Conservation (phyloP, 2,888 invertebrate genomes). For the Galeopsomyia nigrocyanea region DNA sequence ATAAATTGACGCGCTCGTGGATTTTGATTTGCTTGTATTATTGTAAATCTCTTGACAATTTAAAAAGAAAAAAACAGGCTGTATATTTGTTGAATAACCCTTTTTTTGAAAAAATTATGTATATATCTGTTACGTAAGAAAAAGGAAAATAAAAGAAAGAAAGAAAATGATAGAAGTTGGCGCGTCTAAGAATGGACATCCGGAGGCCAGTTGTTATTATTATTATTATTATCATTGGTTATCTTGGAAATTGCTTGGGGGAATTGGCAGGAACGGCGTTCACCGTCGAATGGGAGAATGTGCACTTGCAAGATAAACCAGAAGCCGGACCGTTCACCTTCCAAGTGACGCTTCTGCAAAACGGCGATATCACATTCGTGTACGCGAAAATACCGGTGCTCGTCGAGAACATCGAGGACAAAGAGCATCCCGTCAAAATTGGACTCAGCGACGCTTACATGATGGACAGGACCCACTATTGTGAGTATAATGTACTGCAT, state of each 20-base stretch:
- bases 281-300: constrained; percentile 95
- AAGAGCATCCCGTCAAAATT: constrained; percentile 95
- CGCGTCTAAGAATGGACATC: too few relatives aligned
- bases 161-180: too few relatives aligned
- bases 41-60: too few relatives aligned
- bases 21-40: too few relatives aligned
- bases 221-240: not conserved
- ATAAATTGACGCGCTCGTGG: too few relatives aligned
- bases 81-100: not conserved
- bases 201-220: too few relatives aligned
- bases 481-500: constrained; percentile 69
- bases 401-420: constrained; percentile 84
- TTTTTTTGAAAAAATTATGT: constrained; percentile 5
- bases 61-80: too few relatives aligned
- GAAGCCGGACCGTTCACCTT: constrained; percentile 88
- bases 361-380: constrained; percentile 93
- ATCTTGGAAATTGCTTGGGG: not conserved
- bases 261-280: constrained; percentile 81
- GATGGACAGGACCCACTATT: constrained; percentile 86
- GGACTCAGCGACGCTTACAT: constrained; percentile 98
- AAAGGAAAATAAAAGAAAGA: too few relatives aligned
- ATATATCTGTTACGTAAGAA: not conserved
- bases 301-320: constrained; percentile 84
- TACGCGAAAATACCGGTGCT: constrained; percentile 87
- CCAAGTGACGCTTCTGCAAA: constrained; percentile 87